Evolutionary conservation across 2,888 invertebrate genomes (phyloP).

Genomic region (Axea sp.): DNA sequence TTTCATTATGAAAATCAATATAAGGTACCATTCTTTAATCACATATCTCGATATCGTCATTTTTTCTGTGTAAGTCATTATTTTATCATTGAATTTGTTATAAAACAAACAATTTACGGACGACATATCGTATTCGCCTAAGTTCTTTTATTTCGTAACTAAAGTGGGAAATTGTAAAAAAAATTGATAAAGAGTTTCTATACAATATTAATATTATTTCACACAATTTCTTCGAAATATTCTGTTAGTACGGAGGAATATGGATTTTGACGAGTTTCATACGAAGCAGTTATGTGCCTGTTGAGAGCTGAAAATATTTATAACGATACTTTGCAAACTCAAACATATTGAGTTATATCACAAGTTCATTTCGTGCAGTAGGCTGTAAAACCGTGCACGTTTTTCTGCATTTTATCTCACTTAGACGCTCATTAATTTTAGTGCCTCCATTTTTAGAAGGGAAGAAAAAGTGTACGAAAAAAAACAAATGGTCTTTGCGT

Average conservation of each 20-base stretch:
- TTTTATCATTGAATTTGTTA: constrained; percentile 18
- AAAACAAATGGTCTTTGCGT: too few relatives aligned
- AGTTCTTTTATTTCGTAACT: constrained; percentile 1
- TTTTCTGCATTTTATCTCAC: constrained; percentile 39
- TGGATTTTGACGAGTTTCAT: constrained; percentile 25
- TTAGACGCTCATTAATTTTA: constrained; percentile 47
- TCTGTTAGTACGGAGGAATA: constrained; percentile 47
- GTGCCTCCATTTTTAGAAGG: constrained; percentile 24
- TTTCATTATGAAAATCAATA: too few relatives aligned
- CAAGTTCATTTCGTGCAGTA: constrained; percentile 58
- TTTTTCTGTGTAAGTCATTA: constrained; percentile 44
- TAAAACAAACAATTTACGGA: constrained; percentile 26
- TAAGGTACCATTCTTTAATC: too few relatives aligned
- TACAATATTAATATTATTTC: constrained; percentile 1
- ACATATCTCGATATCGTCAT: constrained; percentile 15
- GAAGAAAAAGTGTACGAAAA: constrained; percentile 7
- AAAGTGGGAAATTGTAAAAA: background rate
- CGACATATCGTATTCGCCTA: constrained; percentile 7
- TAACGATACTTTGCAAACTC: constrained; percentile 48
- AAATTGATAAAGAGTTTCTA: background rate
- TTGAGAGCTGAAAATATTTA: constrained; percentile 36
- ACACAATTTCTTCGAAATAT: constrained; percentile 57
- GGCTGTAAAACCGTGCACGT: constrained; percentile 37
- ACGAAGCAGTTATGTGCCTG: constrained; percentile 35
- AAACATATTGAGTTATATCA: constrained; percentile 57